Evolutionary conservation across 2,113 vertebrate genomes (phyloP), one percentile per base, ranked within the genome.

Genomic region (Camelus dromedarius): DNA sequence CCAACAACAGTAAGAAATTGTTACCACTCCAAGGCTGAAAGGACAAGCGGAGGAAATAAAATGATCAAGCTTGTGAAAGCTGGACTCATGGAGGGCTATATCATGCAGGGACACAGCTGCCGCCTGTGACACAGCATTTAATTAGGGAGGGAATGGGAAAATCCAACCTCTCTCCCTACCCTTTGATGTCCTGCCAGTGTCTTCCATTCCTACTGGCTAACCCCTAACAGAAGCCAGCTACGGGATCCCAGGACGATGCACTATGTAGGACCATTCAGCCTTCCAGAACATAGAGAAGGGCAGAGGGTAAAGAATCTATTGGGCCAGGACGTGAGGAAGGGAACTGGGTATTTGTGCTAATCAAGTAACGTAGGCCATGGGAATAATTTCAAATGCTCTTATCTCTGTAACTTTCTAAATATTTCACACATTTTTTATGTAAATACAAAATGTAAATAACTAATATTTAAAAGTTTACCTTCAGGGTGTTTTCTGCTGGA

Each of bases 391-490:
- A 96, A 96, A 84, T 66, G 16, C 26, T 96, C 54, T 72, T 93
- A 76, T 38, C 22, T 79, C 54, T 91, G 6, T 81, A 91, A 67
- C 30, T 87, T 95, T 76, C 30, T 81, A 84, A 95, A 56, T 94
- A 77, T 38, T 38, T 93, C 76, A 60, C 50, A 84, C 5, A 28
- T 92, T 64, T 38, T 35, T 20, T 60, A 91, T 13, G 12, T 52
- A 89, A 81, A 88, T 62, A 72, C 5, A 60, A 96, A 48, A 70
- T 58, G 8, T 42, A 83, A 96, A 62, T 66, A 95, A 69, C 19
- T 20, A 38, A 38, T 80, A 91, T 52, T 96, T 92, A 89, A 73
- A 97, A 82, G 18, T 91, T 98, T 99, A 99, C 99, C 99, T 99
- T 98, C 46, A 72, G 88, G 50, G 84, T 84, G 52, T 97, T 98